phyloP scores from a whole-genome alignment of 2,888 invertebrate species.

The Diadromus collaris region DNA sequence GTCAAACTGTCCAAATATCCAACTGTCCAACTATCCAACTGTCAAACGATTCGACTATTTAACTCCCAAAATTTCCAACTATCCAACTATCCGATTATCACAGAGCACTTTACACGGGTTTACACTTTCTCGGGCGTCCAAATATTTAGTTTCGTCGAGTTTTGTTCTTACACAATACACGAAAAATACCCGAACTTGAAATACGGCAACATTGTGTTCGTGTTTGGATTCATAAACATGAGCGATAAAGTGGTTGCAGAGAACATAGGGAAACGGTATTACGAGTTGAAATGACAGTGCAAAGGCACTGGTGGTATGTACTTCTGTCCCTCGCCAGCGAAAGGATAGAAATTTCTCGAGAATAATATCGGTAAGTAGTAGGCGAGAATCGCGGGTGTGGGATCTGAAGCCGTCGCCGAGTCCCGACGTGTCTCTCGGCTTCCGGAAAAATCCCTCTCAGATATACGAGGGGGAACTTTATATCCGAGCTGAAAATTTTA shows the following conservation, averaged over 20 bases:
- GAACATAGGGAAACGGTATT: constrained; percentile 11
- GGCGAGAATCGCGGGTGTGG: neutral
- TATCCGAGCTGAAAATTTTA: no score
- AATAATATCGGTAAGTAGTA: constrained; percentile 31
- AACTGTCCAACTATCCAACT: no score
- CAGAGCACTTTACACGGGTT: no score
- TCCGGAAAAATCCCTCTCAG: no score
- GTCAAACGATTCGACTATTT: no score
- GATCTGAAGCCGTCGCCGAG: neutral
- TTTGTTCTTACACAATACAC: constrained; percentile 12
- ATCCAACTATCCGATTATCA: no score
- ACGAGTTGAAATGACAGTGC: constrained; percentile 21
- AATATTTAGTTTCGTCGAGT: constrained; percentile 43
- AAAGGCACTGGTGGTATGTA: constrained; percentile 27
- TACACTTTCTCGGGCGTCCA: no score
- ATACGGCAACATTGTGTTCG: neutral
- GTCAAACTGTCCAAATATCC: no score
- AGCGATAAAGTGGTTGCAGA: neutral
- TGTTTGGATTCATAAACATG: neutral
- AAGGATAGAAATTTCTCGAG: constrained; percentile 36
- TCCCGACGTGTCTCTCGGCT: no score
- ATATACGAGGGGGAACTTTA: no score
- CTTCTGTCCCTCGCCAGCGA: neutral
- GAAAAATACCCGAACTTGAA: neutral
- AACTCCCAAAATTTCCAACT: no score